Evolutionary conservation across 2,797 vertebrate species (phyloP).

Genomic region (Allobates femoralis): DNA sequence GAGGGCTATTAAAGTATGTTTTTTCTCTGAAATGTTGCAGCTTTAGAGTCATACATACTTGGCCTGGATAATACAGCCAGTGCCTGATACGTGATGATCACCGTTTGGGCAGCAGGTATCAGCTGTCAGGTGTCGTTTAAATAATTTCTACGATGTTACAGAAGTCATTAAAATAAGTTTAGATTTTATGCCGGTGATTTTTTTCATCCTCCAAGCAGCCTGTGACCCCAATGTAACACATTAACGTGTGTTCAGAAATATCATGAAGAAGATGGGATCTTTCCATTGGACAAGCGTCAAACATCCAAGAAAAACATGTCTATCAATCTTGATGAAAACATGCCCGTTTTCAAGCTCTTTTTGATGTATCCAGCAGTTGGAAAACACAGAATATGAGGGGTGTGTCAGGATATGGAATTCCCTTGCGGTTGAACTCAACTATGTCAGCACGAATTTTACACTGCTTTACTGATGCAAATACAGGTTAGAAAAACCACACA

Average conservation of each 20-base stretch:
- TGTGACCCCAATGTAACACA: not conserved
- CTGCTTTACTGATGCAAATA: conserved; percentile 6
- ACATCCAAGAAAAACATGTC: conserved; percentile 60
- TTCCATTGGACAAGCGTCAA: conserved; percentile 35
- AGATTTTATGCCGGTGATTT: not conserved
- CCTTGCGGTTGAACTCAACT: conserved; percentile 50
- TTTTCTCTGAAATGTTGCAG: no score
- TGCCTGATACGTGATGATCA: no score
- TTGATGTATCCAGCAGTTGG: conserved; percentile 42
- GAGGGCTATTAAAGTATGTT: no score
- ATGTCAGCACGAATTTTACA: conserved; percentile 45
- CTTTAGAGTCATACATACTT: no score
- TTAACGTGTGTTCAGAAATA: conserved; percentile 4
- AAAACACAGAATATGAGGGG: conserved; percentile 51
- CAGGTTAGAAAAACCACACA: conserved; percentile 30
- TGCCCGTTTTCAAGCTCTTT: conserved; percentile 24
- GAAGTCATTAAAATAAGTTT: not conserved
- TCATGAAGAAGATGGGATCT: conserved; percentile 16
- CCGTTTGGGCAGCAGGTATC: no score
- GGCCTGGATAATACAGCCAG: no score
- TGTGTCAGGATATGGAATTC: conserved; percentile 57
- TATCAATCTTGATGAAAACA: conserved; percentile 51
- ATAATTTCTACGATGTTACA: no score
- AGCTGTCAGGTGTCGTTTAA: no score
- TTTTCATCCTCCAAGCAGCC: not conserved